phyloP scores from a whole-genome alignment of 2,113 vertebrate species.

The Greenwoodochromis staneri region DNA sequence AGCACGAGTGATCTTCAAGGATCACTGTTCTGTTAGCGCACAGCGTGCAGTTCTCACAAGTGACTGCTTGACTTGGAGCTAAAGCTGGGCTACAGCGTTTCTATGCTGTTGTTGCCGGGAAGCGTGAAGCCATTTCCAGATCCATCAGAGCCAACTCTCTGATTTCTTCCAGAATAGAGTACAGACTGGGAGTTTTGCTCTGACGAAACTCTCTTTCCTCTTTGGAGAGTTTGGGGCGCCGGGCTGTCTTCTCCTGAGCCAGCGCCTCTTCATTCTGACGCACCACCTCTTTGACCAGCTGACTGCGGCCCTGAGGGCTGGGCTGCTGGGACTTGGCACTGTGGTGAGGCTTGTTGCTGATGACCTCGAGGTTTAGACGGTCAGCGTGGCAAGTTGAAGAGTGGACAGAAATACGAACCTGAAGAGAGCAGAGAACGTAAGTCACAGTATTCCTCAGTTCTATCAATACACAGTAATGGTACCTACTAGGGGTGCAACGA shows the following conservation, averaged over 20 bases:
- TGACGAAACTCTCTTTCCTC: slow-evolving; percentile 81
- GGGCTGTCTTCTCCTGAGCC: slow-evolving; percentile 53
- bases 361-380: slow-evolving; percentile 76
- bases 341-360: slow-evolving; percentile 69
- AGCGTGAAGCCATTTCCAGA: not conserved
- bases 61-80: not conserved
- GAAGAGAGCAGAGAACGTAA: not conserved
- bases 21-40: not conserved
- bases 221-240: slow-evolving; percentile 49
- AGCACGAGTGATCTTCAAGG: not conserved
- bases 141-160: slow-evolving; percentile 78
- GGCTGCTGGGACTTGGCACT: not conserved
- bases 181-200: slow-evolving; percentile 79
- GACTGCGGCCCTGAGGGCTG: slow-evolving; percentile 45
- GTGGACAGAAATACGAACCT: slow-evolving; percentile 84
- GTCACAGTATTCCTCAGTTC: not conserved
- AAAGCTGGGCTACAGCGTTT: not conserved
- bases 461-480: not conserved
- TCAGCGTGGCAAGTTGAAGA: slow-evolving; percentile 77
- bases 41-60: not conserved
- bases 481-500: not conserved
- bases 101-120: not conserved
- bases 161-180: slow-evolving; percentile 88
- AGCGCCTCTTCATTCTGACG: slow-evolving; percentile 73
- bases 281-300: slow-evolving; percentile 82